Base-by-base conservation (phyloP, 2,113 vertebrate species). In the Brachypteracias leptosomus region DNA sequence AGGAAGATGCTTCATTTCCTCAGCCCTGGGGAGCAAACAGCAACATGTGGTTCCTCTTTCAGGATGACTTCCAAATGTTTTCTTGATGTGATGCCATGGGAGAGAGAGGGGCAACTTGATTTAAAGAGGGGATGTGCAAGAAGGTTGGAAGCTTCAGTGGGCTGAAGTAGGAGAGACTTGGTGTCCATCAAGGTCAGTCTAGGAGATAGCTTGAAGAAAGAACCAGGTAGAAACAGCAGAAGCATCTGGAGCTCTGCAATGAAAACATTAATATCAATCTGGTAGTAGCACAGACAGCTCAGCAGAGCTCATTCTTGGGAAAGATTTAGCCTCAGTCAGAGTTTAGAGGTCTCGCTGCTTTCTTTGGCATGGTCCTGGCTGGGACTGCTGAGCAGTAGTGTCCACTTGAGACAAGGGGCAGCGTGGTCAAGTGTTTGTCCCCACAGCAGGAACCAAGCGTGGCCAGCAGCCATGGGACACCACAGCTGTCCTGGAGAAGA, bases 261-360 rank as follows among this genome's bases (percentile, higher is more conserved):
- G 2, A 3, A 47, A 78, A 38, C 1, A 3, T 6, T 49, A 14
- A 6, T 54, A 8, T 11, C 55, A 10, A 24, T 7, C 20, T 18
- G n/a, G 21, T 2, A 22, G 16, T 3, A 21, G 52, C 73, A 31
- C 11, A 1, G 38, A 3, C 51, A 54, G 74, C 42, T 78, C 47
- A 46, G 66, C 59, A 22, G 72, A 31, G 66, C 16, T 74, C 7
- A 3, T 29, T 2, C 51, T 13, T 19, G 63, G 24, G 20, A 22
- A 26, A 20, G 29, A 13, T 33, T 7, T 26, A 17, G 26, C 28
- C 51, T 47, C 25, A 21, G n/a, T n/a, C 25, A 9, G 68, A 59
- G 18, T 3, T 11, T 1, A 9, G 54, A 3, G 26, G 15, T 35
- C 0, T 1, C 5, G 8, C 3, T 57, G 38, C 13, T 4, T 49